These are phyloP conservation scores for Epistrophe eligans DNA, from an alignment of 2,888 invertebrate species.

Conservation along the genomic window DNA sequence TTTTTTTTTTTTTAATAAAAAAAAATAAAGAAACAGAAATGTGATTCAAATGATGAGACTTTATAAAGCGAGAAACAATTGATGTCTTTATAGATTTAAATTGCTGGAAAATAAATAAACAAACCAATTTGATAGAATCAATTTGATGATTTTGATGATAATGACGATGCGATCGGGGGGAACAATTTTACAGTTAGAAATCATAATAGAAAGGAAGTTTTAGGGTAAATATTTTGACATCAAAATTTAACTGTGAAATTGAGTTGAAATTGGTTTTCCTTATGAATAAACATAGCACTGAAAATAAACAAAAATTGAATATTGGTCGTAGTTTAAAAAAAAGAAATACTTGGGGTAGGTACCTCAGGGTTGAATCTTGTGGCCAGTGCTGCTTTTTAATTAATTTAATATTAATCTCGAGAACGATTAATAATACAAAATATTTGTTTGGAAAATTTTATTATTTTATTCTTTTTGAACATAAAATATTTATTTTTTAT, in stretches of 20 bases:
- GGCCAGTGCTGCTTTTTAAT: not conserved
- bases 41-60: slow-evolving; percentile 18
- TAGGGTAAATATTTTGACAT: not conserved
- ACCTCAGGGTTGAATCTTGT: not conserved
- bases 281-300: not conserved
- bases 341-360: not conserved
- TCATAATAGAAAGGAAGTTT: not conserved
- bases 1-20: not conserved
- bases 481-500: too few species aligned
- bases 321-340: not conserved
- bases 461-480: too few species aligned
- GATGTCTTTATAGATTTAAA: slow-evolving; percentile 58
- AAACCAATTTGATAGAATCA: slow-evolving; percentile 18
- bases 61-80: slow-evolving; percentile 29
- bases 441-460: too few species aligned
- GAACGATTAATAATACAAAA: too few species aligned
- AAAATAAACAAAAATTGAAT: not conserved
- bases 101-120: slow-evolving; percentile 38
- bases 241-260: not conserved
- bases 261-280: not conserved
- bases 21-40: not conserved
- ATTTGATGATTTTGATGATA: not conserved
- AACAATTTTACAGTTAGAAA: not conserved
- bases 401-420: too few species aligned
- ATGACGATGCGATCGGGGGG: not conserved